Evolutionary conservation across 1,140 invertebrate genomes (phyloP), one percentile per base, ranked within the genome.

Genomic region (Epicauta chinensis): DNA sequence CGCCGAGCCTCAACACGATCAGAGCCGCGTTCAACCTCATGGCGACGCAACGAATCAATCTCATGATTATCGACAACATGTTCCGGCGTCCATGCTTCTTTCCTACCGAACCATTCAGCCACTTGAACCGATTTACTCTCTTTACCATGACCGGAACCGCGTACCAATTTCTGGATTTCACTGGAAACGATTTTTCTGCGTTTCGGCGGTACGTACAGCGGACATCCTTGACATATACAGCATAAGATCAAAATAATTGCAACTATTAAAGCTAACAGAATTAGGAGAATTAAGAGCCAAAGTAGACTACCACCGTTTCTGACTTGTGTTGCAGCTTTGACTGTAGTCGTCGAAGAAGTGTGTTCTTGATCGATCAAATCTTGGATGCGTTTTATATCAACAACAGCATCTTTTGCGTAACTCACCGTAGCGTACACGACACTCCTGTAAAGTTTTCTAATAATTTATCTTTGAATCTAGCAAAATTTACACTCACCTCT

Each of bases 141-240:
- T 71, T 75, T 80, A 70, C 64, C 64, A 74, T 52, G 75, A 71
- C 47, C 75, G 67, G 67, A 42, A 40, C 56, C 55, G 38, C 47
- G 51, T 16, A 60, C 40, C 11, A 56, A 46, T 39, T 61, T 63
- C 34, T 59, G 52, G 2, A 63, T 57, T 23, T 63, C 51, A 16
- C 48, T 63, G 47, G 51, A 65, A 53, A 39, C 61, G 55, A 42
- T 51, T 61, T 59, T 51, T 38, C 58, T 31, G 45, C 58, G 47
- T 74, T 81, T 82, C n/a, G 84, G 80, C 39, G 81, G 81, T 71
- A 84, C 82, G 59, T 89, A 90, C 42, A 88, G 77, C 2, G 87
- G 87, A 72, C 89, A 91, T 56, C 82, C 82, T 58, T 84, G 80
- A 65, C 86, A 89, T 45, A 89, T 81, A 62, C 87, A 91, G 68